Percentiles rank a stretch among this genome's conserved stretches.
Conservation (phyloP, 2,888 invertebrate genomes). For the Sphaeridia pumilis region DNA sequence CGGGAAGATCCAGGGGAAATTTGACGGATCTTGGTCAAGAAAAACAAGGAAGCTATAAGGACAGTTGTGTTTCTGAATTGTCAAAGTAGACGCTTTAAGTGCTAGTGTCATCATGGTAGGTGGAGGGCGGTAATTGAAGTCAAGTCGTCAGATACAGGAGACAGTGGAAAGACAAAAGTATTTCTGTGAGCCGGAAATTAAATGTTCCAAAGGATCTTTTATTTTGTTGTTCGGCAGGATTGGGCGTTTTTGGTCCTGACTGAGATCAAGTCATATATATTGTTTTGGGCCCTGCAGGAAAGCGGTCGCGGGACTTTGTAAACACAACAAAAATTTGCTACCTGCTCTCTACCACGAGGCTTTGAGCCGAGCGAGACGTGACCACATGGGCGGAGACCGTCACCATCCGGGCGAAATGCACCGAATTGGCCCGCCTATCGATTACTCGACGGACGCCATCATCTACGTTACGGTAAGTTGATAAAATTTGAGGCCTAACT, state of each 20-base stretch:
- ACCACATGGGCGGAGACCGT: conserved; percentile 33
- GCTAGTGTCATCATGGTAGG: too few species aligned
- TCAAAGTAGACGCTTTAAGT: too few species aligned
- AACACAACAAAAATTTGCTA: conserved; percentile 9
- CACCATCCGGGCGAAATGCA: conserved; percentile 28
- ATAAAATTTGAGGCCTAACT: background rate
- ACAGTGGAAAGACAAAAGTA: background rate
- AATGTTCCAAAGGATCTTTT: conserved; percentile 16
- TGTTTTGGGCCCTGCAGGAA: conserved; percentile 7
- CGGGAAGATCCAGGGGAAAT: too few species aligned
- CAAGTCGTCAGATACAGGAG: background rate
- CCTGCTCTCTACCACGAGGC: conserved; percentile 18
- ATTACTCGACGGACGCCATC: conserved; percentile 39
- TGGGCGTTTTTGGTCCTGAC: too few species aligned
- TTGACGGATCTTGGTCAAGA: too few species aligned
- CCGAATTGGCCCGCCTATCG: conserved; percentile 33
- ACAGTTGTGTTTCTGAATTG: too few species aligned
- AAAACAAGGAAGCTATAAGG: too few species aligned
- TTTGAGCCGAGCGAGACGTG: conserved; percentile 17
- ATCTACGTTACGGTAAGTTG: conserved; percentile 38
- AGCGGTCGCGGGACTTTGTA: conserved; percentile 12
- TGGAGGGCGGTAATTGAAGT: too few species aligned
- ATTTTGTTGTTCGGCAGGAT: too few species aligned
- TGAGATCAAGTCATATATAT: too few species aligned
- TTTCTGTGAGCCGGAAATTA: conserved; percentile 17